Percentiles rank a stretch among this genome's conserved stretches.
Evolutionary conservation across 2,888 invertebrate species (phyloP).

Genomic region (Drosophila meridionalis): DNA sequence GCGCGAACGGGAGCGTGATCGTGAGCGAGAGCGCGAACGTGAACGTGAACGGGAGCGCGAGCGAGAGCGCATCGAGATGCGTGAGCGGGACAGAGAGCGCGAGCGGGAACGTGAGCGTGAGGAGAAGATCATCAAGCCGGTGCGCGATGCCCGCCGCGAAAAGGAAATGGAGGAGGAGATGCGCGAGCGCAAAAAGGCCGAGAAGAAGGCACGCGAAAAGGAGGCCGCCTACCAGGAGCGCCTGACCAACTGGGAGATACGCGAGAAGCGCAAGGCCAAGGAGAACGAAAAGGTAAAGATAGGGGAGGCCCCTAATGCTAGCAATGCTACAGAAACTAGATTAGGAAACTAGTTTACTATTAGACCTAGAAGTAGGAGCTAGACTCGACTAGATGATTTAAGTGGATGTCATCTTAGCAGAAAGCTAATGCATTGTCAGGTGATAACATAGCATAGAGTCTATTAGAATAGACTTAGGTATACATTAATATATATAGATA

Average conservation of each 20-base stretch:
- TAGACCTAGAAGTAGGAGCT: neutral
- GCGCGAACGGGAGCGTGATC: slow-evolving; percentile 85
- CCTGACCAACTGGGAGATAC: slow-evolving; percentile 91
- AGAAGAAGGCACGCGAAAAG: slow-evolving; percentile 96
- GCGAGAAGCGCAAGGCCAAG: slow-evolving; percentile 95
- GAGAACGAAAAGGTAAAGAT: slow-evolving; percentile 90
- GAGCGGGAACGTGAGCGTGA: slow-evolving; percentile 78
- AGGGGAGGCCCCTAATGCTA: neutral
- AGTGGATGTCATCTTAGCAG: no score
- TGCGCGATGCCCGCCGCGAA: slow-evolving; percentile 89
- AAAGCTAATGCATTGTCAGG: no score
- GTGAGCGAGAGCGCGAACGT: slow-evolving; percentile 87
- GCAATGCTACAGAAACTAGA: neutral
- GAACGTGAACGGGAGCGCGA: slow-evolving; percentile 66
- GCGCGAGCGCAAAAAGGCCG: slow-evolving; percentile 94
- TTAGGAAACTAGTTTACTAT: neutral
- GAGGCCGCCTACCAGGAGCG: slow-evolving; percentile 98
- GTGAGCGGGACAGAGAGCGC: slow-evolving; percentile 49
- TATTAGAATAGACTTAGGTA: neutral
- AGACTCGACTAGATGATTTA: neutral
- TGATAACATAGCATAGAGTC: no score
- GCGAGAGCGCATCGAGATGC: slow-evolving; percentile 34
- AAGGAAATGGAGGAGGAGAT: slow-evolving; percentile 96
- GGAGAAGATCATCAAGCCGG: slow-evolving; percentile 86
- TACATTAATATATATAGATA: neutral